These are phyloP conservation scores for Halisarca cf. caerulea DNA, from an alignment of 37 sponge, comb jelly and placozoan species.

Conservation along the genomic window DNA sequence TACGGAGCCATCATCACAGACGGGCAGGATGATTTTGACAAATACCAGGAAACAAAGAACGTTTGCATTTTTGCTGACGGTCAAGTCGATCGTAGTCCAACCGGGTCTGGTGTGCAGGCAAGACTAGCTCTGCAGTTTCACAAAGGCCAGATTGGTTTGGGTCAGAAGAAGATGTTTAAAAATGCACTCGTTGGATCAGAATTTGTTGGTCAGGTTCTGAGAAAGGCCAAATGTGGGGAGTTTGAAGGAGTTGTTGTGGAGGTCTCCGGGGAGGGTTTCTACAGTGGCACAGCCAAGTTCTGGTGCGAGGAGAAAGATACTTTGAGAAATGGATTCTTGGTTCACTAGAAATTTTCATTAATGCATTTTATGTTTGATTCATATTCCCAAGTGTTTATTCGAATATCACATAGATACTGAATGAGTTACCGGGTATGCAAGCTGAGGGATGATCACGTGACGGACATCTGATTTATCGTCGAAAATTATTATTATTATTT, in stretches of 20 bases:
- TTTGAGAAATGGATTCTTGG: constrained; percentile 50
- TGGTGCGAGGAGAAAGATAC: constrained; percentile 65
- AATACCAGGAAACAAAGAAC: not conserved
- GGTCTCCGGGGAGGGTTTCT: constrained; percentile 79
- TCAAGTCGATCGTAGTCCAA: constrained; percentile 81
- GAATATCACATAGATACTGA: too few relatives aligned
- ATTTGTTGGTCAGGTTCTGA: constrained; percentile 60
- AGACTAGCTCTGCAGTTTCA: constrained; percentile 75
- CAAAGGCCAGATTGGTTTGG: constrained; percentile 60
- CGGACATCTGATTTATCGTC: not conserved
- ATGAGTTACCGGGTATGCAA: too few relatives aligned
- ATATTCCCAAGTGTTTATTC: too few relatives aligned
- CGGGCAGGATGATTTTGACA: constrained; percentile 38
- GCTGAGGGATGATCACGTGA: not conserved
- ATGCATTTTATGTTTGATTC: too few relatives aligned
- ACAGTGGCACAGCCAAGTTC: constrained; percentile 67
- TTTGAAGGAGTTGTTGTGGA: constrained; percentile 71
- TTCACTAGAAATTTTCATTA: constrained; percentile 25
- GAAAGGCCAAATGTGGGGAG: constrained; percentile 38
- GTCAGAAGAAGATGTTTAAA: constrained; percentile 38
- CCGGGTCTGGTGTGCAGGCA: constrained; percentile 84
- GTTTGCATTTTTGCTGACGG: constrained; percentile 76
- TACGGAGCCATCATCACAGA: constrained; percentile 80
- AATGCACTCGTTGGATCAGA: constrained; percentile 40
- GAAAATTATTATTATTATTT: too few relatives aligned